Conservation (phyloP, 1,140 invertebrate genomes). For the Drosophila guanche region DNA sequence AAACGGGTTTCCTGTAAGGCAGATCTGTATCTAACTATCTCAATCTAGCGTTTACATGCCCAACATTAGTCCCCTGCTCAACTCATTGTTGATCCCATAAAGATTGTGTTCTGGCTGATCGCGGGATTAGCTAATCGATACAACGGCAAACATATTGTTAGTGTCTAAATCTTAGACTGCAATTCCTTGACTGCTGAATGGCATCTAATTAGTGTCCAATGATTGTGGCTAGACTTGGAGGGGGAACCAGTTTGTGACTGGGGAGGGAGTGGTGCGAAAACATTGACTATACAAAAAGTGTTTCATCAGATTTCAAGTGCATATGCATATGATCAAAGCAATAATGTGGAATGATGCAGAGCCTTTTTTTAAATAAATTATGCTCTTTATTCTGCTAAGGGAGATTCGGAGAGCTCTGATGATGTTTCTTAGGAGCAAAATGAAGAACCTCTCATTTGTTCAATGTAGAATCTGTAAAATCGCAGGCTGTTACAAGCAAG, state of each 20-base stretch:
- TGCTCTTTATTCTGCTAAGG: no score
- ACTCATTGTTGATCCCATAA: slow-evolving; percentile 49
- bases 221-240: not conserved
- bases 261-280: not conserved
- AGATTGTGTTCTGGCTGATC: slow-evolving; percentile 34
- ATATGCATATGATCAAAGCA: no score
- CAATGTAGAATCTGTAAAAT: no score
- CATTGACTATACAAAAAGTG: not conserved
- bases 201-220: slow-evolving; percentile 20
- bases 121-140: slow-evolving; percentile 37
- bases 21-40: slow-evolving; percentile 38
- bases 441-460: not conserved
- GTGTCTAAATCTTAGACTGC: slow-evolving; percentile 29
- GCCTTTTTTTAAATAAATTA: no score
- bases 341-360: no score
- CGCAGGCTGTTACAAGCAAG: no score
- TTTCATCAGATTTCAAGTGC: no score
- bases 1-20: slow-evolving; percentile 20
- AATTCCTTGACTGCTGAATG: slow-evolving; percentile 35
- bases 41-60: slow-evolving; percentile 30
- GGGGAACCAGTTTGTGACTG: slow-evolving; percentile 15
- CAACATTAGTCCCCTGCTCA: slow-evolving; percentile 43
- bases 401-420: no score
- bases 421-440: no score
- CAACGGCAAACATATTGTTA: slow-evolving; percentile 26